Evolutionary conservation across 2,797 vertebrate genomes (phyloP).

Genomic region (Platyrinchus mystaceus): DNA sequence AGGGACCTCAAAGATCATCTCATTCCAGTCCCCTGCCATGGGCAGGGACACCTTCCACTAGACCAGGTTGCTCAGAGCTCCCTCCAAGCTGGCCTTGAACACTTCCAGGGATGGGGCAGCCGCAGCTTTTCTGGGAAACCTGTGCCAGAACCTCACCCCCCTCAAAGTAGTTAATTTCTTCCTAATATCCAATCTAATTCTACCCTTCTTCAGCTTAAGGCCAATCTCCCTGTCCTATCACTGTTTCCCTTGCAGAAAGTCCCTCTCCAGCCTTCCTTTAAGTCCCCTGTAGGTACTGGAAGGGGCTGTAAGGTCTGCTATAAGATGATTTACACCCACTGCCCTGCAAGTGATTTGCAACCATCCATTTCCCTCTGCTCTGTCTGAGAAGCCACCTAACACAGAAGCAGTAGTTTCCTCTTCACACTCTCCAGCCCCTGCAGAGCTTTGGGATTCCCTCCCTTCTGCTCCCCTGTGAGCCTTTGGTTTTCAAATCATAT

Average conservation of each 20-base stretch:
- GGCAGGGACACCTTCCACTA: background rate
- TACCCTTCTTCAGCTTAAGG: background rate
- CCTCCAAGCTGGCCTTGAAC: rapidly evolving
- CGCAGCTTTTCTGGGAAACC: background rate
- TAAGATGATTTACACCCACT: background rate
- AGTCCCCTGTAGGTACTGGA: background rate
- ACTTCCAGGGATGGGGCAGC: background rate
- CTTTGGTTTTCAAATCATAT: background rate
- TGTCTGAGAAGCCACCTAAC: background rate
- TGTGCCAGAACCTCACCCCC: background rate
- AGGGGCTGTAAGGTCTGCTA: background rate
- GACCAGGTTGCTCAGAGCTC: background rate
- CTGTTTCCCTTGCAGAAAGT: background rate
- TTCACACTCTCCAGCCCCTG: background rate
- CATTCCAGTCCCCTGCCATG: background rate
- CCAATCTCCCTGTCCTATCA: background rate
- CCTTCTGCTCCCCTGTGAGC: background rate
- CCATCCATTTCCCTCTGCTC: background rate
- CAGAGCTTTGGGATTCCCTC: background rate
- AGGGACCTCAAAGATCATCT: background rate
- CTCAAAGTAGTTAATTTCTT: background rate
- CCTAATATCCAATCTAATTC: background rate
- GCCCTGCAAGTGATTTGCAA: background rate
- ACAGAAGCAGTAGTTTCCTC: background rate
- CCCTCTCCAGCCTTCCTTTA: background rate